Evolutionary conservation across 2,888 invertebrate genomes (phyloP).

Genomic region (Nymphalis polychloros): DNA sequence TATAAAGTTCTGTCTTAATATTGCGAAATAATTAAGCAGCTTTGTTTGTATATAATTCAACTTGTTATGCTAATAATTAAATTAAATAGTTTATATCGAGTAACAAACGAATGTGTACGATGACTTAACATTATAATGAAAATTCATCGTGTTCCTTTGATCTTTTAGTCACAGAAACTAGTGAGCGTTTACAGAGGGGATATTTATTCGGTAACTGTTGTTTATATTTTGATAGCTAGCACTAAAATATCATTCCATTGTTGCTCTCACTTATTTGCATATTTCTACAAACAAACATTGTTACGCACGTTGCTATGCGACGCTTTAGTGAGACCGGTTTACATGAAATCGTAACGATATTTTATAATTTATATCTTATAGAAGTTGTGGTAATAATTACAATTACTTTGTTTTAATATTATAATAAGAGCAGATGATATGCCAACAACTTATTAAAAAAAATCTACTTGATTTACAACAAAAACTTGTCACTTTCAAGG

Average conservation of each 20-base stretch:
- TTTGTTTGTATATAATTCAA: not conserved
- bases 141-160: constrained; percentile 24
- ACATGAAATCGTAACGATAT: constrained; percentile 6
- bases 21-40: not conserved
- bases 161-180: constrained; percentile 20
- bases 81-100: constrained; percentile 3
- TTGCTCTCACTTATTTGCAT: constrained; percentile 25
- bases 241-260: constrained; percentile 29
- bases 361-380: not conserved
- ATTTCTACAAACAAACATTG: constrained; percentile 26
- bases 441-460: too few species aligned
- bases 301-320: constrained; percentile 5
- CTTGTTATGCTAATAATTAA: not conserved
- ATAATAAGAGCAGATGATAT: too few species aligned
- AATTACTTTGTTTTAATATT: too few species aligned
- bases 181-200: constrained; percentile 23
- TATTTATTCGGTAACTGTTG: constrained; percentile 26
- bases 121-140: constrained; percentile 22
- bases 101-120: constrained; percentile 16
- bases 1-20: not conserved
- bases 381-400: too few species aligned
- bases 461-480: too few species aligned
- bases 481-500: too few species aligned
- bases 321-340: not conserved
- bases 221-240: constrained; percentile 29